phyloP scores from a whole-genome alignment of 2,797 vertebrate species.

The Pogonophryne albipinna region DNA sequence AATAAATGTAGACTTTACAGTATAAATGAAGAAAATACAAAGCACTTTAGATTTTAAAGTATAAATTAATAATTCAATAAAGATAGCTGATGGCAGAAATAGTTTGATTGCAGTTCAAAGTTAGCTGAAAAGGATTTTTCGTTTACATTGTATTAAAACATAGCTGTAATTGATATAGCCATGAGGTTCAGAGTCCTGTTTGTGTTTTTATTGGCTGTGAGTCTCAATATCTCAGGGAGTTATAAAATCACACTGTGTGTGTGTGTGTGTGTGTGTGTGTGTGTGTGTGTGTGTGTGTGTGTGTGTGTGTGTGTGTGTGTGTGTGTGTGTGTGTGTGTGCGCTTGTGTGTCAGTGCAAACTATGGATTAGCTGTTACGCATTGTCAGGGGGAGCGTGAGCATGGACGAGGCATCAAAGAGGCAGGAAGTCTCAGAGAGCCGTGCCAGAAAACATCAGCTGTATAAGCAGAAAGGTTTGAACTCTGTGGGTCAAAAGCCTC shows the following conservation, averaged over 20 bases:
- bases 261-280: too few species aligned
- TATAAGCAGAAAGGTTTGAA: conserved; percentile 81
- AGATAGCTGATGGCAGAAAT: conserved; percentile 17
- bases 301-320: conserved; percentile 6
- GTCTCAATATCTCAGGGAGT: conserved; percentile 36
- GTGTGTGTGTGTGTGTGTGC: too few species aligned
- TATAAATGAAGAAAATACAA: background rate
- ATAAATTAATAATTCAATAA: conserved; percentile 16
- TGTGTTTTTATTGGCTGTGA: conserved; percentile 64
- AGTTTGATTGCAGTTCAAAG: conserved; percentile 1
- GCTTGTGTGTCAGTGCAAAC: conserved; percentile 49
- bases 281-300: too few species aligned
- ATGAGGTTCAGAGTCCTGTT: conserved; percentile 41
- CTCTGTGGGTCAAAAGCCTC: conserved; percentile 79
- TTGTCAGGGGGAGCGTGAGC: conserved; percentile 78
- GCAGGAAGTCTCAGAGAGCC: conserved; percentile 77
- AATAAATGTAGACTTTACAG: background rate
- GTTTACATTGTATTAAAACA: conserved; percentile 13
- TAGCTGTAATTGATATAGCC: conserved; percentile 22
- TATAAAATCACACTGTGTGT: conserved; percentile 47
- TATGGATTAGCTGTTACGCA: conserved; percentile 82
- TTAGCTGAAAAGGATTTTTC: conserved; percentile 2
- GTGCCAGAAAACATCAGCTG: conserved; percentile 84
- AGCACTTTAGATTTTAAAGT: conserved; percentile 9
- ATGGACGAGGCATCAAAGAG: conserved; percentile 79